Base-by-base conservation (phyloP, 2,888 invertebrate species). In the Mycogona germanica region DNA sequence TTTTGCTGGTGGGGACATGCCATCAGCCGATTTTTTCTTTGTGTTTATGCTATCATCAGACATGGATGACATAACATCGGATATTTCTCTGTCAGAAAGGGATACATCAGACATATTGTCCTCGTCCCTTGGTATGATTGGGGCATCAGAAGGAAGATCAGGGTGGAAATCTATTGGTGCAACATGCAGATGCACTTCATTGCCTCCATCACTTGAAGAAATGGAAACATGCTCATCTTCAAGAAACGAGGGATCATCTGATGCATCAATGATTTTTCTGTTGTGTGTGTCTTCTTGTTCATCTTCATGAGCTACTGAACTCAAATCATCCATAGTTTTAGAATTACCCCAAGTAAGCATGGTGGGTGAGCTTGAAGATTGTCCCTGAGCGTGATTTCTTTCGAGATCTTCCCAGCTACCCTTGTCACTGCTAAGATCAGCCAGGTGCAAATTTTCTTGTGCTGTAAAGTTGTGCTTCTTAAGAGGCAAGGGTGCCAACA, bases 31-130 rank as follows among this genome's bases (percentile, higher is more conserved):
- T 9, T 14, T 41, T 7, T 9, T 41, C 21, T 41, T 41, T 21
- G 9, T 19, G 41, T 9, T 51, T 6, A 55, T 32, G 41, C 57
- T 57, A 29, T 57, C 57, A 25, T 51, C 57, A 4, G 57, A 57
- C 42, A 57, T 21, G 14, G 57, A 46, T 2, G 56, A 56, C 32
- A 35, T 54, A 1, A 44, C 57, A 21, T 50, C 26, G 2, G 57
- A 54, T 26, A 45, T 40, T 23, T 47, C 47, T n/a, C 29, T 12
- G 17, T 51, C 51, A 21, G 51, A 51, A 5, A 51, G 44, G 1
- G 51, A 29, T 7, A 51, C 51, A 29, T 51, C 51, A 2, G 41
- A 51, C 41, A 51, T 42, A 9, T 30, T 44, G 19, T 51, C 51
- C 9, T 45, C 30, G 17, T 25, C 14, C n/a, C n/a, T n/a, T n/a